Conservation (phyloP, 2,113 vertebrate species). For the Zosterops japonicus region DNA sequence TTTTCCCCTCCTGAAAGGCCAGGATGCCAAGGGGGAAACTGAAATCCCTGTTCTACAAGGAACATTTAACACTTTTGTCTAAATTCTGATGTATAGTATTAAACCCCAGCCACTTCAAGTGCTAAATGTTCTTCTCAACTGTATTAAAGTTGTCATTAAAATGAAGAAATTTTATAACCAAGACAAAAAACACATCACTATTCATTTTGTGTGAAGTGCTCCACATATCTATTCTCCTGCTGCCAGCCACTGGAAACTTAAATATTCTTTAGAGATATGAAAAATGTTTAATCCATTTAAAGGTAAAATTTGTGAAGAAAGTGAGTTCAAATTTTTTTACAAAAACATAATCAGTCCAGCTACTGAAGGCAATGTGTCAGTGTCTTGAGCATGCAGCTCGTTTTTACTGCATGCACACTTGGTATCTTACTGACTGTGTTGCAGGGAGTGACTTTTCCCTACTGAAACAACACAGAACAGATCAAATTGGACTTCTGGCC, state of each 20-base stretch:
- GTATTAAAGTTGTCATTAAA: not conserved
- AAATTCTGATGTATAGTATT: not conserved
- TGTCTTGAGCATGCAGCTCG: fast-evolving
- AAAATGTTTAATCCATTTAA: not conserved
- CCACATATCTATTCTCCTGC: not conserved
- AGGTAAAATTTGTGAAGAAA: not conserved
- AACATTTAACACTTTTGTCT: not conserved
- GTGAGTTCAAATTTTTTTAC: not conserved
- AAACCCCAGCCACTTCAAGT: not conserved
- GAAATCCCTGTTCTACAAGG: not conserved
- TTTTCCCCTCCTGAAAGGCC: not conserved
- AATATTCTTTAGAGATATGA: not conserved
- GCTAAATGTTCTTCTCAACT: not conserved
- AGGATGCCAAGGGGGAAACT: not conserved
- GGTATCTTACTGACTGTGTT: not conserved
- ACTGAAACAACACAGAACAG: not conserved
- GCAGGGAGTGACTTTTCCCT: not conserved
- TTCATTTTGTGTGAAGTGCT: not conserved
- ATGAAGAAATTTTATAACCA: not conserved
- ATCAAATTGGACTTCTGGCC: not conserved
- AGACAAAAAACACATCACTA: not conserved
- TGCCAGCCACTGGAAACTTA: fast-evolving
- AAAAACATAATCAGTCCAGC: not conserved
- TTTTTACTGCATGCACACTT: not conserved
- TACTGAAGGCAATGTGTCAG: not conserved